Evolutionary conservation across 2,888 invertebrate species (phyloP).

Genomic region (Suillia variegata): DNA sequence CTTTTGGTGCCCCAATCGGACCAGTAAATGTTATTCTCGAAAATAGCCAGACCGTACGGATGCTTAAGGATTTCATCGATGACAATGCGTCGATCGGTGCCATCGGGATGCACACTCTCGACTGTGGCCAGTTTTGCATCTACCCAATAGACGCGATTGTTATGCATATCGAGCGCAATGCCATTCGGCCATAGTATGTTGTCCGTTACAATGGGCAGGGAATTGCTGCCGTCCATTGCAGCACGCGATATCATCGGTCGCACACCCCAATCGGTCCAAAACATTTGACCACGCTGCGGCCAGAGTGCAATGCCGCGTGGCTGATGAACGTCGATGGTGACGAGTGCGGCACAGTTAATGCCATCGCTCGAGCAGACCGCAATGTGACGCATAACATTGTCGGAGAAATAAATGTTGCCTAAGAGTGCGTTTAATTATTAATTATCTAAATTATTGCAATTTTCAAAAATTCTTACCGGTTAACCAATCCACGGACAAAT

Average conservation of each 20-base stretch:
- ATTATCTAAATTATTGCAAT: neutral
- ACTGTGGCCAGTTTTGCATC: constrained; percentile 75
- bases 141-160: constrained; percentile 84
- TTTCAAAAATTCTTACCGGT: too few species aligned
- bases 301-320: constrained; percentile 74
- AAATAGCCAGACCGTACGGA: constrained; percentile 84
- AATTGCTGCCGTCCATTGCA: constrained; percentile 81
- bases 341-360: constrained; percentile 68
- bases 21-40: constrained; percentile 89
- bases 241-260: constrained; percentile 76
- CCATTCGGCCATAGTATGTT: constrained; percentile 84
- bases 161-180: constrained; percentile 80
- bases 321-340: constrained; percentile 67
- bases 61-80: constrained; percentile 71
- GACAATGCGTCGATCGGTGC: constrained; percentile 68
- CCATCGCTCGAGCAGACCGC: constrained; percentile 77
- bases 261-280: constrained; percentile 89
- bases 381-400: constrained; percentile 72
- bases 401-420: constrained; percentile 80
- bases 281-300: constrained; percentile 78
- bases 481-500: constrained; percentile 77
- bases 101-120: constrained; percentile 70
- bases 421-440: too few species aligned
- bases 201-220: constrained; percentile 67
- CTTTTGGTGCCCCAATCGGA: constrained; percentile 83